Evolutionary conservation across 2,888 invertebrate species (phyloP), one percentile per base, ranked within the genome.

Genomic region (Xestia sexstrigata): DNA sequence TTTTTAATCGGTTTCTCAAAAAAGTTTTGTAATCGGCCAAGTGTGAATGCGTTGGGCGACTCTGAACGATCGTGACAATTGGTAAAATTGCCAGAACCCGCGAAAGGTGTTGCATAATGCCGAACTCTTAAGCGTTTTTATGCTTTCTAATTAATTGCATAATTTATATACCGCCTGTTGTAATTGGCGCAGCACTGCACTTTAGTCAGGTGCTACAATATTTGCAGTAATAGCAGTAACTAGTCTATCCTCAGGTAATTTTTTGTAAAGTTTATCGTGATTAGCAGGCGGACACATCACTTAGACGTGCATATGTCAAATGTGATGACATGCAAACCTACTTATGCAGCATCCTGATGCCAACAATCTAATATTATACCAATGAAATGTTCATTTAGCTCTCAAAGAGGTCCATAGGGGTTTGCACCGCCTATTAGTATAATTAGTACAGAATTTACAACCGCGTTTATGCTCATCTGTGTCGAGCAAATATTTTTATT

Each of bases 401-500:
- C 58, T 67, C 9, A 55, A 60, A 68, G 70, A 70, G n/a, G 49
- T 67, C 72, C 72, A 70, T 23, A 55, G 47, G n/a, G 23, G 1
- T 70, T 70, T 23, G 17, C 30, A 39, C 71, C 30, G 23, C 6
- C 42, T 78, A 52, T 84, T 39, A 58, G 65, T 81, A 81, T 89
- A 86, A 89, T 90, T 90, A 89, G 88, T 84, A 82, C 65, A 77
- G 74, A 89, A 89, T 92, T 88, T 85, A 93, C 90, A 86, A 78
- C 86, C 83, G 85, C 90, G 90, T 93, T 90, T 92, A 92, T 89
- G 86, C 87, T 75, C 88, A 91, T 90, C 86, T 89, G 89, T 91
- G 92, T 86, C 90, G 86, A 87, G 89, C 89, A 92, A 93, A 93
- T 92, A 92, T 93, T 93, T 93, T 93, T 91, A 91, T 90, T 90